phyloP scores from a whole-genome alignment of 2,888 invertebrate species.

The Xanthia togata region DNA sequence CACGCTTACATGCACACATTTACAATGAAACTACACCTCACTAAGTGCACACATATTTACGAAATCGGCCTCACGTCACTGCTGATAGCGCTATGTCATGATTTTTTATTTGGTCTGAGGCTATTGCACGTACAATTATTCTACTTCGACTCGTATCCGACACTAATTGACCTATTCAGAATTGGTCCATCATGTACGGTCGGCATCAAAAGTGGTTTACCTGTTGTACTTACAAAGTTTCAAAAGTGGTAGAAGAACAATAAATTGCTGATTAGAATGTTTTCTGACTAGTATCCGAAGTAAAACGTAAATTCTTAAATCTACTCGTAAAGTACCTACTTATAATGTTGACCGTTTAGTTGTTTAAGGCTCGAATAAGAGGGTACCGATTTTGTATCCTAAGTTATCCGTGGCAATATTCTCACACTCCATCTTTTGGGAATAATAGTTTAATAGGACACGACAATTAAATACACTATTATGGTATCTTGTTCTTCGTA shows the following conservation, averaged over 20 bases:
- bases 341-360: not conserved
- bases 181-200: not conserved
- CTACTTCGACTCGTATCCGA: not conserved
- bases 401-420: not conserved
- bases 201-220: not conserved
- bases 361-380: not conserved
- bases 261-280: not conserved
- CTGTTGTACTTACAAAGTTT: not conserved
- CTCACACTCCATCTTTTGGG: not conserved
- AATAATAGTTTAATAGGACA: not conserved
- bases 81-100: too few relatives aligned
- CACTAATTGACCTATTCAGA: constrained; percentile 18
- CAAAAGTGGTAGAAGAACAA: not conserved
- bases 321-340: too few relatives aligned
- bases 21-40: too few relatives aligned
- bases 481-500: too few relatives aligned
- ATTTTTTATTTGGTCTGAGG: too few relatives aligned
- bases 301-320: not conserved
- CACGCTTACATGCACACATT: too few relatives aligned
- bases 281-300: not conserved
- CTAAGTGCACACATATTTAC: too few relatives aligned
- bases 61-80: too few relatives aligned
- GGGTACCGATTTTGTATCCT: not conserved
- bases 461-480: too few relatives aligned
- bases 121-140: not conserved